Percentiles rank a stretch among this genome's conserved stretches.
These are phyloP conservation scores for Drosophila lutescens DNA, from an alignment of 2,888 invertebrate genomes.

Conservation along the genomic window DNA sequence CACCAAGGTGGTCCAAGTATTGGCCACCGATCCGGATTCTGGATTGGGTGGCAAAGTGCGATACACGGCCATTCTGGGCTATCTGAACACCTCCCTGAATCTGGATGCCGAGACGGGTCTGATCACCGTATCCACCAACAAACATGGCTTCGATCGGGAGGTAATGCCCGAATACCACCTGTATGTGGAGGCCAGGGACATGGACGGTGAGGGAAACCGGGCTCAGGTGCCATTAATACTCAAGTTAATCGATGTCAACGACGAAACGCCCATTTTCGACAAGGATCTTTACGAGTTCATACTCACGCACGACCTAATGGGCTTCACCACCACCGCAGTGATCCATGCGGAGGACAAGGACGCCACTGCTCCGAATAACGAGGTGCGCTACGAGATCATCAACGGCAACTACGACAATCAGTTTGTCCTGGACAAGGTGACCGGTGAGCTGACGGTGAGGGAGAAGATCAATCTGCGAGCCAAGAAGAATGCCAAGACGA, in stretches of 20 bases:
- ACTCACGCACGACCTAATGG: conserved; percentile 89
- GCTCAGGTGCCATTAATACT: conserved; percentile 90
- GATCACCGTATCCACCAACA: conserved; percentile 91
- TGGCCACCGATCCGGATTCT: conserved; percentile 93
- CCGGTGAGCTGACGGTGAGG: conserved; percentile 89
- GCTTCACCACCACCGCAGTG: conserved; percentile 91
- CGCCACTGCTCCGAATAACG: conserved; percentile 93
- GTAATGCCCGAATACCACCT: conserved; percentile 90
- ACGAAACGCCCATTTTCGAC: conserved; percentile 93
- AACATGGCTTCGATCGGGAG: conserved; percentile 93
- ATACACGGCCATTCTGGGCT: conserved; percentile 91
- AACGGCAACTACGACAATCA: conserved; percentile 91
- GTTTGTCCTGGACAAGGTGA: conserved; percentile 90
- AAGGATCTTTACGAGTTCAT: conserved; percentile 92
- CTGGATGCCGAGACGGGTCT: conserved; percentile 92
- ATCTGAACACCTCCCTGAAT: conserved; percentile 90
- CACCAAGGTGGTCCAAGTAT: conserved; percentile 89
- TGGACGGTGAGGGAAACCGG: conserved; percentile 91
- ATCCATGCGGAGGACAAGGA: conserved; percentile 94
- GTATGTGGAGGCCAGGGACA: conserved; percentile 94
- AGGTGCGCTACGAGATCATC: conserved; percentile 92
- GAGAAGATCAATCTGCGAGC: conserved; percentile 83
- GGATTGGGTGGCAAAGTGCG: conserved; percentile 90
- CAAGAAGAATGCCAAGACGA: conserved; percentile 79
- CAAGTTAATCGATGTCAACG: conserved; percentile 92